Conservation (phyloP, 2,797 vertebrate genomes). For the Sebastes alutus region DNA sequence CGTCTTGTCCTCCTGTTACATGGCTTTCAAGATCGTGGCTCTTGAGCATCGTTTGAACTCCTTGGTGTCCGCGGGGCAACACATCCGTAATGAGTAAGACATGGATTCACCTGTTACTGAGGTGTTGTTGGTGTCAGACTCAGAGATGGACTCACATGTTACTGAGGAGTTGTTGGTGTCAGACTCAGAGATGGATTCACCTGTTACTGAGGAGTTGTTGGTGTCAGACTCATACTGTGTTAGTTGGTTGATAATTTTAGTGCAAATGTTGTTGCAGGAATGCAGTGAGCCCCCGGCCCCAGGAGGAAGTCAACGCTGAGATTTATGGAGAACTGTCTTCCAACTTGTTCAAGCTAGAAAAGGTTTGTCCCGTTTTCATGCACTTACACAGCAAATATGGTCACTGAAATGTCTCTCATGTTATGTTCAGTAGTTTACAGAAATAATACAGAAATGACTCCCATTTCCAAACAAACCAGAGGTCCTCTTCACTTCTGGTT, state of each 20-base stretch:
- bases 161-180: too few relatives aligned
- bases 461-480: too few relatives aligned
- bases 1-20: slow-evolving; percentile 93
- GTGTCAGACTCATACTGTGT: not conserved
- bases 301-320: slow-evolving; percentile 69
- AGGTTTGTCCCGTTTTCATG: slow-evolving; percentile 54
- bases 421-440: not conserved
- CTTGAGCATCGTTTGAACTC: slow-evolving; percentile 89
- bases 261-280: slow-evolving; percentile 53
- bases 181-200: not conserved
- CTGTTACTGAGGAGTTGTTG: fast-evolving
- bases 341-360: slow-evolving; percentile 80
- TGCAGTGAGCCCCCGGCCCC: slow-evolving; percentile 53
- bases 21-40: slow-evolving; percentile 91
- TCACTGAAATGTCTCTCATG: not conserved
- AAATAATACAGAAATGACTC: too few relatives aligned
- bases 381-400: not conserved
- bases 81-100: slow-evolving; percentile 83
- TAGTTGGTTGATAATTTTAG: not conserved
- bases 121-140: not conserved
- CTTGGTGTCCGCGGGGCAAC: slow-evolving; percentile 81
- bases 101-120: too few relatives aligned
- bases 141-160: not conserved
- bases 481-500: too few relatives aligned
- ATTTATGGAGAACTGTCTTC: slow-evolving; percentile 76